Conservation (phyloP, 2,113 vertebrate genomes). For the Hyla sarda region DNA sequence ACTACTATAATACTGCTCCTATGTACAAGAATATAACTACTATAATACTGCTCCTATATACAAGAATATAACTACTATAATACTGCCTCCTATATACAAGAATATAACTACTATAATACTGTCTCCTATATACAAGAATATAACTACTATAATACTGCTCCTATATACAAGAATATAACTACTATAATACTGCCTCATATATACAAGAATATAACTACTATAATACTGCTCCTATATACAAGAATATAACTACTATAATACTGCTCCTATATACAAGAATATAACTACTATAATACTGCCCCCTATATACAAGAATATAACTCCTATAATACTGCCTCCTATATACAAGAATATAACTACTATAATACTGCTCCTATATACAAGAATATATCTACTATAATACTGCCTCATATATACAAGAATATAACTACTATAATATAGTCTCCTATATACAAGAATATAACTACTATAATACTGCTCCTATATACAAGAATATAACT, state of each 20-base stretch:
- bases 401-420: too few species aligned
- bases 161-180: neutral
- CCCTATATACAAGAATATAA: neutral
- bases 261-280: too few species aligned
- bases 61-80: too few species aligned
- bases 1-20: too few species aligned
- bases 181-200: neutral
- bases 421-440: too few species aligned
- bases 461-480: neutral
- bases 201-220: slow-evolving; percentile 1
- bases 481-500: slow-evolving; percentile 6
- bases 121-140: neutral
- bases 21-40: neutral
- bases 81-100: neutral
- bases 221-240: neutral
- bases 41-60: neutral
- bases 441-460: too few species aligned
- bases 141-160: neutral
- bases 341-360: neutral
- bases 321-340: slow-evolving; percentile 2
- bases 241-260: too few species aligned
- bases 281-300: too few species aligned
- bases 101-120: neutral
- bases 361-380: neutral
- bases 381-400: too few species aligned